Conservation (phyloP, 2,113 vertebrate genomes). For the Carassius gibelio region DNA sequence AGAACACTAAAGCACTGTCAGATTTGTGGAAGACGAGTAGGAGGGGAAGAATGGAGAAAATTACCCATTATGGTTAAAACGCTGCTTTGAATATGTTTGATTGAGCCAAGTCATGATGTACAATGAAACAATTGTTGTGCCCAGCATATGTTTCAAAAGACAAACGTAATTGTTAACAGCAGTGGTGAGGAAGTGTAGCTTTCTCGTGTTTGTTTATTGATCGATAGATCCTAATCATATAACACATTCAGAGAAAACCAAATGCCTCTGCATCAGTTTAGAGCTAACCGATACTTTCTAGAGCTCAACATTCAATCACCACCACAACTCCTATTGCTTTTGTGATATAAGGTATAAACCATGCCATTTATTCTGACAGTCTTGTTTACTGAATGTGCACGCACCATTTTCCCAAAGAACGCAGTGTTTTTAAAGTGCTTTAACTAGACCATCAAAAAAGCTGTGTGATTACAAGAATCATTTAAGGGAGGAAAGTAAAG, state of each 20-base stretch:
- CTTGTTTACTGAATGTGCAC: conserved; percentile 5
- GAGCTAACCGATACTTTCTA: background rate
- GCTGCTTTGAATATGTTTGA: conserved; percentile 8
- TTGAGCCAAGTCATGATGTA: background rate
- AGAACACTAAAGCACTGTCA: conserved; percentile 10
- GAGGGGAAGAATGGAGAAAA: conserved; percentile 17
- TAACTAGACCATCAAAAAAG: conserved; percentile 25
- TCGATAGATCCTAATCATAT: background rate
- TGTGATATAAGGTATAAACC: background rate
- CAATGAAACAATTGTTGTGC: conserved; percentile 11
- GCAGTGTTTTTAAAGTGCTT: conserved; percentile 10
- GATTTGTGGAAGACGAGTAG: background rate
- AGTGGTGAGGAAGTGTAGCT: background rate
- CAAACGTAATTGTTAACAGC: background rate
- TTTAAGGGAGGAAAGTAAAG: background rate
- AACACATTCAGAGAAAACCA: background rate
- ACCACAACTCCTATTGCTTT: background rate
- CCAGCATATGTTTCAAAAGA: conserved; percentile 6
- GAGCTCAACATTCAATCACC: background rate
- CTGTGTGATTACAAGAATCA: background rate
- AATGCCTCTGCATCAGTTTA: background rate
- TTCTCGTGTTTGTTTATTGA: conserved; percentile 15
- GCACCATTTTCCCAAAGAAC: background rate
- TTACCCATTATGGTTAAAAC: background rate
- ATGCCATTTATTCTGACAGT: background rate